phyloP scores from a whole-genome alignment of 2,113 vertebrate species.

The Colinus virginianus region DNA sequence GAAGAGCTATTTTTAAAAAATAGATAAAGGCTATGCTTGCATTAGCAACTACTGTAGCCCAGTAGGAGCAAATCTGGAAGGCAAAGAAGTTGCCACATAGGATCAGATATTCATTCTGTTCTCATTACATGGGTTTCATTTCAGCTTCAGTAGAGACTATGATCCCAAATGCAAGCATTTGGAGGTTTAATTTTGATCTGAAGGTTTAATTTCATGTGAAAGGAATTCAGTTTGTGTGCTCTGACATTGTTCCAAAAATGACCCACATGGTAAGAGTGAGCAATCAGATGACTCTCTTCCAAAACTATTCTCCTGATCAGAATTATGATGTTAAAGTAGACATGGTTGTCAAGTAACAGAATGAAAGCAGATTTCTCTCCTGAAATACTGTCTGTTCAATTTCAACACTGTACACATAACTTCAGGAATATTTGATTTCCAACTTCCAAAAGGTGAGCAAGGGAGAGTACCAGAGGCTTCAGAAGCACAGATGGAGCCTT shows the following conservation, averaged over 20 bases:
- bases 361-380: background rate
- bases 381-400: background rate
- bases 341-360: background rate
- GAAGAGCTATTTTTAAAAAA: background rate
- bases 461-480: background rate
- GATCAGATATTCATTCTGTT: background rate
- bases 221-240: background rate
- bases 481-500: background rate
- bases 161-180: background rate
- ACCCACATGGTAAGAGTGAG: background rate
- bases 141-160: background rate
- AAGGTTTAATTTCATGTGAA: background rate
- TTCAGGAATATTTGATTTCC: background rate
- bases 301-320: background rate
- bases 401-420: background rate
- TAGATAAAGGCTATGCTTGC: background rate
- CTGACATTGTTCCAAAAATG: background rate
- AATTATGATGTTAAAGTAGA: background rate
- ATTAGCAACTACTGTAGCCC: background rate
- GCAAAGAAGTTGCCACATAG: fast-evolving
- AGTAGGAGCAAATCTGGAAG: background rate
- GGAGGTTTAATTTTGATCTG: background rate
- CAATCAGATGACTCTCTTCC: background rate
- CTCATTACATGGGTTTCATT: background rate
- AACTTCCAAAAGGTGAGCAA: fast-evolving